These are phyloP conservation scores for Brachyrhaphis roseni DNA, from an alignment of 2,797 vertebrate species.

Conservation along the genomic window DNA sequence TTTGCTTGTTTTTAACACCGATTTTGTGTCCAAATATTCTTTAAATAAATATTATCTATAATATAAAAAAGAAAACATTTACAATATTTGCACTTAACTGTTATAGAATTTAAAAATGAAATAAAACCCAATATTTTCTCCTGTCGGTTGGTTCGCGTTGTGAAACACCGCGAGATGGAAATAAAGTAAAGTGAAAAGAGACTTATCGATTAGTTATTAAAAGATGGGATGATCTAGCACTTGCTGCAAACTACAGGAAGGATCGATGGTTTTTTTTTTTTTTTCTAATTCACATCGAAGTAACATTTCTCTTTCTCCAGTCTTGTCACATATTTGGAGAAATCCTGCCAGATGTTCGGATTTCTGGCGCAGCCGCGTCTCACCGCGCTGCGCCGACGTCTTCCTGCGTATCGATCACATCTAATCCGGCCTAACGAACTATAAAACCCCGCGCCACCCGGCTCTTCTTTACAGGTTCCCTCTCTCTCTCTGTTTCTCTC, in stretches of 20 bases:
- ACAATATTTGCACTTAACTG: neutral
- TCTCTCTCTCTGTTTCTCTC: too few relatives aligned
- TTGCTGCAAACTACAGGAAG: conserved; percentile 37
- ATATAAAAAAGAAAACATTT: neutral
- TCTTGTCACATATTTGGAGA: conserved; percentile 2
- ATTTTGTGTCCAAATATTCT: neutral
- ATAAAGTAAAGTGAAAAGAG: neutral
- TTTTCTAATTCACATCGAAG: neutral
- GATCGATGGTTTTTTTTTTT: neutral
- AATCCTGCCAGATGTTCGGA: conserved; percentile 18
- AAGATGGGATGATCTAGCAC: conserved; percentile 38
- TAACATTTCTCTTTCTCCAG: neutral
- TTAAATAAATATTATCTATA: neutral
- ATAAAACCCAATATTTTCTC: neutral
- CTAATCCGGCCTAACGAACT: conserved; percentile 69
- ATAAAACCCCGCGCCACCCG: conserved; percentile 62
- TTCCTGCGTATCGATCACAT: conserved; percentile 66
- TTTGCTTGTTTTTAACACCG: neutral
- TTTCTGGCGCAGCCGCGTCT: conserved; percentile 35
- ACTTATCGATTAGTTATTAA: conserved; percentile 7
- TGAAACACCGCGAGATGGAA: neutral
- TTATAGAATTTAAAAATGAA: neutral
- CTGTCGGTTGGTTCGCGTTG: neutral
- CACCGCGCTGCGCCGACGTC: conserved; percentile 42
- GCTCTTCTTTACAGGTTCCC: conserved; percentile 62